Base-by-base conservation (phyloP, 2,888 invertebrate species). In the Chrysolina haemoptera region DNA sequence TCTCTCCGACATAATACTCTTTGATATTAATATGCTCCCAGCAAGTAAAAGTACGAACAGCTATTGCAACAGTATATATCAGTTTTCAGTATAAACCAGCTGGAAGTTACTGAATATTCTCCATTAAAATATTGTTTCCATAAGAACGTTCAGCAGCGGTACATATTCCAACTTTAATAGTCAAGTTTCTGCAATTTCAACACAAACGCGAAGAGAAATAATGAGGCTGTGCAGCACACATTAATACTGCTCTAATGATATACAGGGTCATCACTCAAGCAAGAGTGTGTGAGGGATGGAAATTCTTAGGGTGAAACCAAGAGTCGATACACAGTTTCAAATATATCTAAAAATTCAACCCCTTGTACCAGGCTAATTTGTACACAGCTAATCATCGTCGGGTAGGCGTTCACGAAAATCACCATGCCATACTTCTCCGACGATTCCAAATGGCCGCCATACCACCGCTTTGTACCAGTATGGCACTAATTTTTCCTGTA, bases 101-200 rank as follows among this genome's bases (percentile, higher is more conserved):
- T 62, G 46, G 46, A 48, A 48, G 35, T 63, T 62, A 64, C 53
- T 70, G 70, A 55, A 65, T 70, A 55, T 41, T 41, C 65, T 66
- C 64, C 53, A 63, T 73, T 68, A 68, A 68, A 64, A 68, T 68
- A 73, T 64, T 68, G 68, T 63, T 68, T 68, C 50, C 68, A 62
- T 53, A 63, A 68, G 62, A 16, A 40, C 20, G 27, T n/a, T 62
- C n/a, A 22, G 22, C 43, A 53, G 41, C 68, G 41, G 50, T 55
- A 68, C 64, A 73, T 68, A 63, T 68, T 55, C 72, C 22, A 68
- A 73, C 62, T 73, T 73, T 50, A 43, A 63, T 68, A 72, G 68
- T 64, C 63, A 64, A 59, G 43, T 68, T 68, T 35, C n/a, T 11
- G 59, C 27, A 35, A 59, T 59, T 59, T 18, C 41, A 63, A 48